A percentile compares a stretch with the other conserved stretches of the same genome.
phyloP scores from a whole-genome alignment of 2,888 invertebrate genomes.

The Galerucella pusilla region DNA sequence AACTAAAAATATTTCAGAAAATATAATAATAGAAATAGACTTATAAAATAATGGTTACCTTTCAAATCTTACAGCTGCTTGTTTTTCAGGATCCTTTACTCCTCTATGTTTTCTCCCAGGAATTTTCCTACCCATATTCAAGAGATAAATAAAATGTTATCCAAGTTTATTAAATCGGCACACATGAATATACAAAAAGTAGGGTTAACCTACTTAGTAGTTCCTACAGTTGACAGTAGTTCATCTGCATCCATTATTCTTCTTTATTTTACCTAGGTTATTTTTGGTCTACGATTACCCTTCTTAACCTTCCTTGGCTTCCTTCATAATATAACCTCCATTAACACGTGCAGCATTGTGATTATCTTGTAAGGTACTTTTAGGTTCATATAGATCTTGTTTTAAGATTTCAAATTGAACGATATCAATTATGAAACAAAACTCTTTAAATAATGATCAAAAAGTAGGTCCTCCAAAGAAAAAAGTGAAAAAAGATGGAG shows the following conservation, averaged over 20 bases:
- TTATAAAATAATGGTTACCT: constrained; percentile 66
- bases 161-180: not conserved
- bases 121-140: constrained; percentile 79
- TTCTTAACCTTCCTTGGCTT: no score
- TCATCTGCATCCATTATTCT: no score
- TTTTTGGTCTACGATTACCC: no score
- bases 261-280: no score
- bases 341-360: not conserved
- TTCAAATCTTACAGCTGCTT: constrained; percentile 72
- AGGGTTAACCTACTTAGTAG: not conserved
- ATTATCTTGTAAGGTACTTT: not conserved
- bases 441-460: not conserved
- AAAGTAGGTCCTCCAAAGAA: constrained; percentile 25
- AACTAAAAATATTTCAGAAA: constrained; percentile 63
- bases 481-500: constrained; percentile 26
- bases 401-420: not conserved
- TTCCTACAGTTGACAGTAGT: not conserved
- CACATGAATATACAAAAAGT: not conserved
- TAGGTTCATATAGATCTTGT: not conserved
- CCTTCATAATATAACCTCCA: no score
- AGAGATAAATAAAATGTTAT: not conserved
- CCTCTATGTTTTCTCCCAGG: constrained; percentile 84
- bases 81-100: constrained; percentile 80
- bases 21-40: constrained; percentile 13
- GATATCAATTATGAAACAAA: not conserved